Percentiles rank a stretch among this genome's conserved stretches.
Evolutionary conservation across 2,113 vertebrate species (phyloP).

Genomic region (Synodontis membranacea): DNA sequence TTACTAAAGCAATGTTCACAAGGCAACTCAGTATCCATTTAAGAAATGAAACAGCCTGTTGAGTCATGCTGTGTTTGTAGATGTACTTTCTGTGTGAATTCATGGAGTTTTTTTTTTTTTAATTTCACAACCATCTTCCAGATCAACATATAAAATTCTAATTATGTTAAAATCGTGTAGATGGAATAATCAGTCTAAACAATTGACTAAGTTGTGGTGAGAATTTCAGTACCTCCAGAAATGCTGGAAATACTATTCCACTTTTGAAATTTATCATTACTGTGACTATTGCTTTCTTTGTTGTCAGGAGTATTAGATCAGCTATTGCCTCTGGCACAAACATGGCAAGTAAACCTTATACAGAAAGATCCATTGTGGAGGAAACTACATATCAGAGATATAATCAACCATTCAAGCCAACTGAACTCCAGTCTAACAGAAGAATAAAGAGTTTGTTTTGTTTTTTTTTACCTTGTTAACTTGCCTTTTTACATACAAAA

Average conservation of each 20-base stretch:
- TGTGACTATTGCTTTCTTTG: slow-evolving; percentile 8
- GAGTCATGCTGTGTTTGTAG: slow-evolving; percentile 20
- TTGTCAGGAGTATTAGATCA: slow-evolving; percentile 22
- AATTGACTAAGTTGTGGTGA: background rate
- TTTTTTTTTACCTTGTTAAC: background rate
- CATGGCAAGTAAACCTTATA: slow-evolving; percentile 27
- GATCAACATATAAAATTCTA: background rate
- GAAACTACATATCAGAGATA: background rate
- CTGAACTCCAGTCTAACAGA: background rate
- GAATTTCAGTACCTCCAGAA: background rate
- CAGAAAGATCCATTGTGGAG: slow-evolving; percentile 10
- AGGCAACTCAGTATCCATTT: slow-evolving; percentile 17
- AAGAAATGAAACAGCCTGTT: slow-evolving; percentile 10
- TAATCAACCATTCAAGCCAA: slow-evolving; percentile 8
- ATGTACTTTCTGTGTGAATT: too few relatives aligned
- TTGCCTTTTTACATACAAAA: background rate
- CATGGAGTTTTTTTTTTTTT: background rate
- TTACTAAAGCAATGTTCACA: slow-evolving; percentile 21
- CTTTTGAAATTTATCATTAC: slow-evolving; percentile 19
- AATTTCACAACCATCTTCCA: background rate
- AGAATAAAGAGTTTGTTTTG: background rate
- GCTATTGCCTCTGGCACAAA: slow-evolving; percentile 30
- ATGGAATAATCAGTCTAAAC: background rate
- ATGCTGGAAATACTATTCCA: background rate
- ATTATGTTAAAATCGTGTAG: background rate